Conservation (phyloP, 1,140 invertebrate species). For the Colletes latitarsis region DNA sequence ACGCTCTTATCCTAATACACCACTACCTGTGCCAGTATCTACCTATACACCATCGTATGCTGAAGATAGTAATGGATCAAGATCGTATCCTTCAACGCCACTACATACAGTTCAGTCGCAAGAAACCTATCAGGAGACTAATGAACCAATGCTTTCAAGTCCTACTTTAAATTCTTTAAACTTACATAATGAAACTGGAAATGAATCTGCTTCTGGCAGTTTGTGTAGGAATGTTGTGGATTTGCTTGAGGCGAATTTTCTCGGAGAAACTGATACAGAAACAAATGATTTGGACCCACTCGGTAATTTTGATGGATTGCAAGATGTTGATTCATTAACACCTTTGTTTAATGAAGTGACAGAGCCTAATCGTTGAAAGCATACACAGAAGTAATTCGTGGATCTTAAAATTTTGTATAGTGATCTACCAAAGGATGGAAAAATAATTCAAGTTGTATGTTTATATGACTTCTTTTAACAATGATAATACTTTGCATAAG, state of each 20-base stretch:
- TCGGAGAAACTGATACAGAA: conserved; percentile 71
- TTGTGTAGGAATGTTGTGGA: conserved; percentile 74
- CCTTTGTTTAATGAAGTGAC: conserved; percentile 79
- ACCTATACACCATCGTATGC: conserved; percentile 61
- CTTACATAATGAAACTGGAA: conserved; percentile 63
- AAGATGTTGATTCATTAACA: conserved; percentile 77
- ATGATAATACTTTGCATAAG: conserved; percentile 35
- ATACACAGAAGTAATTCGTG: conserved; percentile 38
- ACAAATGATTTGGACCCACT: conserved; percentile 74
- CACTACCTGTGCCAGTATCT: conserved; percentile 70
- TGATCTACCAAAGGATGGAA: conserved; percentile 47
- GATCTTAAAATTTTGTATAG: conserved; percentile 42
- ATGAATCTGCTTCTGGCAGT: conserved; percentile 42
- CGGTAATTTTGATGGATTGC: conserved; percentile 78
- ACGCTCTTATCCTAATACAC: conserved; percentile 80
- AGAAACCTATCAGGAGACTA: conserved; percentile 72
- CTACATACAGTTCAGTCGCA: conserved; percentile 69
- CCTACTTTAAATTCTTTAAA: conserved; percentile 77
- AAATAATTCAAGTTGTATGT: conserved; percentile 35
- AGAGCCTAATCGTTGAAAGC: conserved; percentile 75
- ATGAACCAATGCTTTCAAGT: conserved; percentile 78
- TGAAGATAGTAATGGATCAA: conserved; percentile 76
- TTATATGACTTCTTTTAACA: conserved; percentile 13
- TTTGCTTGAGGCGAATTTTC: conserved; percentile 74
- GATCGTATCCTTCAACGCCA: conserved; percentile 79